Percentiles rank a stretch among this genome's conserved stretches.
phyloP scores from a whole-genome alignment of 2,888 invertebrate species.

The Tetrapedia diversipes region DNA sequence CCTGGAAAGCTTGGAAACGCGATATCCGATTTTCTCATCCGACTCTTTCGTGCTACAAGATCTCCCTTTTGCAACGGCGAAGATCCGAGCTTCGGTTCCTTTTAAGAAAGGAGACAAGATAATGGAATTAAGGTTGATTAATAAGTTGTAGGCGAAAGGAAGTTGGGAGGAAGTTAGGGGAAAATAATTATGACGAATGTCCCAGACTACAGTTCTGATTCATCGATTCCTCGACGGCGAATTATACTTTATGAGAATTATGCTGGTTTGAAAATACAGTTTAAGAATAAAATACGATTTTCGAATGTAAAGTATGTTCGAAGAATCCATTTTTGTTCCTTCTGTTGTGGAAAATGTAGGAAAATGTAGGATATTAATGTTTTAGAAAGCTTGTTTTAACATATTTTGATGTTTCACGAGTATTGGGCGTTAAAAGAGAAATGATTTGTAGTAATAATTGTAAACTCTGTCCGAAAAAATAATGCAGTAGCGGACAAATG shows the following conservation, averaged over 20 bases:
- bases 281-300: too few species aligned
- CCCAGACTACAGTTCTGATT: conserved; percentile 1
- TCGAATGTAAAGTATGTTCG: neutral
- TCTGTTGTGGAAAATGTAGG: too few species aligned
- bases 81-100: neutral
- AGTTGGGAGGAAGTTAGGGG: conserved; percentile 9
- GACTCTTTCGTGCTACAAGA: conserved; percentile 14
- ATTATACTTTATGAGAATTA: conserved; percentile 24
- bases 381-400: too few species aligned
- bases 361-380: too few species aligned
- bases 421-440: too few species aligned
- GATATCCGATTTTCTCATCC: conserved; percentile 54
- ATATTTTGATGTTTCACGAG: too few species aligned
- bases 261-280: too few species aligned
- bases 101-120: conserved; percentile 5
- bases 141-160: conserved; percentile 24
- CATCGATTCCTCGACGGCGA: conserved; percentile 26
- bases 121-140: conserved; percentile 48
- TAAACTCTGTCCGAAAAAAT: too few species aligned
- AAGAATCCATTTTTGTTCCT: too few species aligned
- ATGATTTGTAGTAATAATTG: too few species aligned
- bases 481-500: too few species aligned
- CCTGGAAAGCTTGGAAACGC: conserved; percentile 29
- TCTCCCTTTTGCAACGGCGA: neutral
- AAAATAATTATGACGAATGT: conserved; percentile 48